Base-by-base conservation (phyloP, 1,140 invertebrate species). In the Oreohelix idahoensis region DNA sequence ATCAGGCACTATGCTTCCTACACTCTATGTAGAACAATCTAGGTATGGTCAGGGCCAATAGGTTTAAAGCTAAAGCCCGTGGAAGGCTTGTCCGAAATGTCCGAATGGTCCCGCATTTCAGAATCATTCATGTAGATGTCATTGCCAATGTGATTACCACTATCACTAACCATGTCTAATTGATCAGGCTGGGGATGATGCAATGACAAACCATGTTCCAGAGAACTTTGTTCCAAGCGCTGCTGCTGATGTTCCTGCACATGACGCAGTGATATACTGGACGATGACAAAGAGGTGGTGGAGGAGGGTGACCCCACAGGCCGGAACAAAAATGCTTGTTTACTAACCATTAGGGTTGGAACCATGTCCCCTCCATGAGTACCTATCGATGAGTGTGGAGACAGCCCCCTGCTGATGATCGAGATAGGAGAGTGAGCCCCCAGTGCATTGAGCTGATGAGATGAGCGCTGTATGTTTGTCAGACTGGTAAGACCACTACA, bases 151-250 rank as follows among this genome's bases (percentile, higher is more conserved):
- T 88, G 87, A 83, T 87, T 88, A 79, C 89, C 88, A 38, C 85
- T 79, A 17, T 86, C 85, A 66, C 89, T 88, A 10, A 82, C 84
- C 26, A 89, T 86, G 4, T 88, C 86, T 39, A 85, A 88, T 87
- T 45, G 88, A 76, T 51, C 86, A 84, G 49, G 87, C 84, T 26
- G 79, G 49, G 20, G 85, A 76, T n/a, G 82, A 75, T 77, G 90
- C 87, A 86, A 88, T 23, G 71, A 11, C 71, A 73, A 29, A 26
- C 36, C 71, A 39, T 17, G 1, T 10, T 13, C 29, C 39, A 49
- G 5, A 2, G 38, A 49, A 29, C 29, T 45, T 29, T 45, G 15
- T n/a, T 39, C 39, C 13, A 36, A 49, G 15, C 10, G 81, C 53
- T 83, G 81, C 29, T 73, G 83, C 26, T 75, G 77, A 63, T 81